Base-by-base conservation (phyloP, 2,888 invertebrate species). In the Lasioglossum villosulum region DNA sequence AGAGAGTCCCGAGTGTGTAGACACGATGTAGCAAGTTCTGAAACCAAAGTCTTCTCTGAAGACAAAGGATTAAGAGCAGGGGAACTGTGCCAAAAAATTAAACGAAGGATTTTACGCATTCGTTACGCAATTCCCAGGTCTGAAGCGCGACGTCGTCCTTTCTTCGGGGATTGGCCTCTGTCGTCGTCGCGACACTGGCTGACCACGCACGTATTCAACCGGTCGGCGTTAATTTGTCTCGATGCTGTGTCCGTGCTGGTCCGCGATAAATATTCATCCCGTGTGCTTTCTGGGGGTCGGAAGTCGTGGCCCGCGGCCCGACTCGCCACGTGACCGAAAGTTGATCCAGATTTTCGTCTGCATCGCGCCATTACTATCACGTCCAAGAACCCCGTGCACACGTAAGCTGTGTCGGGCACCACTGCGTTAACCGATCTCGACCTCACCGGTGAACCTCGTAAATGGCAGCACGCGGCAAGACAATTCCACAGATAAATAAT, bases 181-280 rank as follows among this genome's bases (percentile, higher is more conserved):
- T 87, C 78, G 73, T 87, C 78, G 71, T 74, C 37, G 63, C 30
- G 23, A 48, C 42, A 48, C 37, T 37, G 23, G 66, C 37, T n/a
- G 42, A 39, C 80, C 80, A 78, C 72, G 78, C 71, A 83, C 82
- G 80, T 80, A 68, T 77, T 48, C 48, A 70, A n/a, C 42, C 71
- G 79, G 78, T 70, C 59, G 78, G 81, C 80, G 83, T 87, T 90
- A 91, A 91, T 91, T 90, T 84, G 91, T 90, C 86, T 72, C 80
- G 73, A 76, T 82, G 56, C 83, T 45, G 56, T 63, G 78, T 34
- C 78, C 34, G 71, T 45, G 72, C 63, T 70, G 30, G 48, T n/a
- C 75, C 30, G 8, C 77, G 80, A 89, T 90, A 90, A 90, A 90
- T 90, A 90, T 90, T 90, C 90, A 90, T 86, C 75, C 78, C 84